Evolutionary conservation across 2,888 invertebrate genomes (phyloP).

Genomic region (Merodon equestris): DNA sequence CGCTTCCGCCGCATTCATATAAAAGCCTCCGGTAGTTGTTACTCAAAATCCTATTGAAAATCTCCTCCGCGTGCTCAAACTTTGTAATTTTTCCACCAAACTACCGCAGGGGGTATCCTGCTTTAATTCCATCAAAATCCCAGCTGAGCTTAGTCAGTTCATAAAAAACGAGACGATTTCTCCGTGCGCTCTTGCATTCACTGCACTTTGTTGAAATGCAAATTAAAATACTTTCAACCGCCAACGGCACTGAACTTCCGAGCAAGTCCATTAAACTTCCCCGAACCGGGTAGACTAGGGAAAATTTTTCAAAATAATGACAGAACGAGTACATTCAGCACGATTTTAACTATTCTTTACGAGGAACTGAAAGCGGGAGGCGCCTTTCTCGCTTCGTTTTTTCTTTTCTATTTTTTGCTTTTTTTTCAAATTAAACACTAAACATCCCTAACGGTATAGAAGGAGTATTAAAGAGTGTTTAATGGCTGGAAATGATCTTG

Average conservation of each 20-base stretch:
- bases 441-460: conserved; percentile 34
- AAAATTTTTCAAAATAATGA: conserved; percentile 32
- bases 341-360: conserved; percentile 10
- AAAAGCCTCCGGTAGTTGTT: no score
- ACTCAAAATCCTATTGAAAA: no score
- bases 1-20: no score
- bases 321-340: conserved; percentile 8
- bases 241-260: conserved; percentile 38
- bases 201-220: conserved; percentile 13
- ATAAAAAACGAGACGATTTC: no score
- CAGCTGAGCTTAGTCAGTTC: no score
- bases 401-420: conserved; percentile 9
- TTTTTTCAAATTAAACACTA: conserved; percentile 33
- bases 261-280: conserved; percentile 5
- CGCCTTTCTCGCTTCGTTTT: not conserved
- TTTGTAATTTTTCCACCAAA: no score
- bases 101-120: no score
- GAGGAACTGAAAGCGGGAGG: not conserved
- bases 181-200: no score
- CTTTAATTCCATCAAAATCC: no score
- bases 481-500: conserved; percentile 41
- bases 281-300: conserved; percentile 4
- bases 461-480: conserved; percentile 20
- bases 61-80: no score
- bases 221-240: conserved; percentile 37